phyloP scores from a whole-genome alignment of 2,888 invertebrate genomes.

The Empis stercorea region DNA sequence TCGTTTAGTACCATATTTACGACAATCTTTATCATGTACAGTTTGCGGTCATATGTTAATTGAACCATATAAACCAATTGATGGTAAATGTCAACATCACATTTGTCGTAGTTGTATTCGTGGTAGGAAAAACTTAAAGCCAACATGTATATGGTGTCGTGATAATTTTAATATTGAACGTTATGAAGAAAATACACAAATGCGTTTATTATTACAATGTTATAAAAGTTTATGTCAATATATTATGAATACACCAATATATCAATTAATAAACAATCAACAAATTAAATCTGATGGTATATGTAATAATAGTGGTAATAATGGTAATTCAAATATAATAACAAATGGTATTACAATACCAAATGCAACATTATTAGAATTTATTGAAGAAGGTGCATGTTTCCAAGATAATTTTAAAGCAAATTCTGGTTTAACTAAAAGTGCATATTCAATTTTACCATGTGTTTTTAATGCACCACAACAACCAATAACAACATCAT shows the following conservation, averaged over 20 bases:
- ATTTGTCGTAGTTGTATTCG: conserved; percentile 76
- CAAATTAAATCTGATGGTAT: conserved; percentile 33
- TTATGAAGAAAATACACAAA: conserved; percentile 69
- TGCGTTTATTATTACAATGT: conserved; percentile 71
- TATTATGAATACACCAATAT: conserved; percentile 59
- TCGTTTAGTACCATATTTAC: conserved; percentile 68
- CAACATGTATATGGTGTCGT: conserved; percentile 74
- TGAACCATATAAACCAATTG: conserved; percentile 67
- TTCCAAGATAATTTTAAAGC: conserved; percentile 65
- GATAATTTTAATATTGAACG: conserved; percentile 65
- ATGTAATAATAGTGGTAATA: conserved; percentile 40
- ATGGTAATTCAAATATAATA: conserved; percentile 24
- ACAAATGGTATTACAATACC: conserved; percentile 17
- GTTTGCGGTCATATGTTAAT: conserved; percentile 75
- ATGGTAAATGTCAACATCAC: conserved; percentile 74
- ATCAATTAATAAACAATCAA: conserved; percentile 22
- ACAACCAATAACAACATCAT: conserved; percentile 19
- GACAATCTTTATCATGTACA: conserved; percentile 78
- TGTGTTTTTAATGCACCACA: conserved; percentile 55
- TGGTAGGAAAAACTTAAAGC: conserved; percentile 71
- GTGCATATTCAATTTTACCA: conserved; percentile 57
- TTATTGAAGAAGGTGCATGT: conserved; percentile 67
- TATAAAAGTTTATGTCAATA: conserved; percentile 82
- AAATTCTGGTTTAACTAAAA: conserved; percentile 57
- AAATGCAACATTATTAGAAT: conserved; percentile 51